Conservation (phyloP, 2,888 invertebrate species). For the Lepeophtheirus nordmannii region DNA sequence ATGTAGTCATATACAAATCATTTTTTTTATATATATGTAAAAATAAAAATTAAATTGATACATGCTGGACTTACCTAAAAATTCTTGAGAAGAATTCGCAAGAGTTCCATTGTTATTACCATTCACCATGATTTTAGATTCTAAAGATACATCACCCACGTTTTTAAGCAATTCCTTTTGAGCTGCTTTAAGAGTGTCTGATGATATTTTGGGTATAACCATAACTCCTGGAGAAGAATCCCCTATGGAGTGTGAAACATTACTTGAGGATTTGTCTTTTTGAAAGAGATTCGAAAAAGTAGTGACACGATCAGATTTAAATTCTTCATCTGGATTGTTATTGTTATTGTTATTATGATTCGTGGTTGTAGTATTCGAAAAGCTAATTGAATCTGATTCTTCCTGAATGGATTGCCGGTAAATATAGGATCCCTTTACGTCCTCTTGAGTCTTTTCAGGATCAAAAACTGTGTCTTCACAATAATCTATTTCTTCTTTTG, state of each 20-base stretch:
- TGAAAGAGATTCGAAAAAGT: conserved; percentile 6
- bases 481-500: neutral
- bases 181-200: neutral
- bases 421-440: neutral
- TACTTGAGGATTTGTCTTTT: neutral
- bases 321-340: neutral
- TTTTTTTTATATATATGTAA: too few relatives aligned
- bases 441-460: neutral
- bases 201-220: neutral
- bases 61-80: neutral
- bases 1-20: too few relatives aligned
- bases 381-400: neutral
- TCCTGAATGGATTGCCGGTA: neutral
- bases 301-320: neutral
- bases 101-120: neutral
- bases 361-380: neutral
- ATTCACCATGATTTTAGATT: neutral
- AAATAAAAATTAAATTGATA: too few relatives aligned
- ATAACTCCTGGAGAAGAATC: neutral
- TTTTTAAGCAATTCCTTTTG: conserved; percentile 3
- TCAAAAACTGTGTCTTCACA: neutral
- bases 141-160: neutral
- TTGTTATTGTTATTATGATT: neutral
- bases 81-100: neutral
- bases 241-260: neutral